phyloP scores from a whole-genome alignment of 2,888 invertebrate genomes.

The Abrostola tripartita region DNA sequence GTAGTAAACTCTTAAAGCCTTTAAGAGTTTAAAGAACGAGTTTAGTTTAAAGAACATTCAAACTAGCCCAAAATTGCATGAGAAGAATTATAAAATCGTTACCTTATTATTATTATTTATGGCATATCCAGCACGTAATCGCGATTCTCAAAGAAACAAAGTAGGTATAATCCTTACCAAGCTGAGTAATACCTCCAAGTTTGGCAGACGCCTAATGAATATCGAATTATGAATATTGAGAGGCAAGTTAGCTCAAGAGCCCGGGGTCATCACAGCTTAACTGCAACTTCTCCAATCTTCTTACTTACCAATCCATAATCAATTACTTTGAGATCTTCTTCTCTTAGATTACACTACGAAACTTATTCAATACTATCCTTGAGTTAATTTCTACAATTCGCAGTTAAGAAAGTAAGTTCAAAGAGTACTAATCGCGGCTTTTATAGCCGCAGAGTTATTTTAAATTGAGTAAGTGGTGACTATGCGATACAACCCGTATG shows the following conservation, averaged over 20 bases:
- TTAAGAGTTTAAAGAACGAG: too few species aligned
- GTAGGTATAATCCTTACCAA: slow-evolving; percentile 77
- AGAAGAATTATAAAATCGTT: neutral
- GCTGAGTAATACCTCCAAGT: slow-evolving; percentile 72
- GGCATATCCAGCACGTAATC: slow-evolving; percentile 59
- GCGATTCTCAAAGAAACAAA: slow-evolving; percentile 57
- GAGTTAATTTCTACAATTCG: neutral
- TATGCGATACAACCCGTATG: too few species aligned
- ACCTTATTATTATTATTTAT: slow-evolving; percentile 10
- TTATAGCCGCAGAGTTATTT: too few species aligned
- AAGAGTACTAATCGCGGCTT: too few species aligned
- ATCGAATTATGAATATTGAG: slow-evolving; percentile 78
- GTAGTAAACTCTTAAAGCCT: too few species aligned
- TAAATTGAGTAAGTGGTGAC: too few species aligned
- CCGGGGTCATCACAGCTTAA: slow-evolving; percentile 72
- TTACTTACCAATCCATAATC: slow-evolving; percentile 71
- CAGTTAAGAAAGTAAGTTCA: too few species aligned
- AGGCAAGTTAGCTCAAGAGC: slow-evolving; percentile 59
- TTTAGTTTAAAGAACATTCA: too few species aligned
- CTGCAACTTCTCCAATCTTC: slow-evolving; percentile 69
- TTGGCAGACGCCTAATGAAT: slow-evolving; percentile 71
- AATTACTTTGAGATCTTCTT: slow-evolving; percentile 58
- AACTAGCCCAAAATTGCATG: neutral
- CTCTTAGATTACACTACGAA: slow-evolving; percentile 51
- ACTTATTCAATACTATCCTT: slow-evolving; percentile 1